phyloP scores from a whole-genome alignment of 2,113 vertebrate species.

The Vulpes lagopus region DNA sequence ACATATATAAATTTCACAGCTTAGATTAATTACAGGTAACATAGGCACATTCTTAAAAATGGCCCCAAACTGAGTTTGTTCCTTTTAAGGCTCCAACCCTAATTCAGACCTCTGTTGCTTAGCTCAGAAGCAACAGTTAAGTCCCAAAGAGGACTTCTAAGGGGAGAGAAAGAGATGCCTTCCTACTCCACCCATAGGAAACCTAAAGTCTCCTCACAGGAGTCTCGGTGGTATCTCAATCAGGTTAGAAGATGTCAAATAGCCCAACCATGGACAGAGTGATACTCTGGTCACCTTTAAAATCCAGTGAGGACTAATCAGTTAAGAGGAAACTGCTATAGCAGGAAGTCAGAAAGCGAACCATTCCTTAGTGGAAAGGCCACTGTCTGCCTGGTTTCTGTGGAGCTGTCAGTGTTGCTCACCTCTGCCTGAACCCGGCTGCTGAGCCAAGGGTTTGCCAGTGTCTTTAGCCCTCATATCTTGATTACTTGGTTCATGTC shows the following conservation, averaged over 20 bases:
- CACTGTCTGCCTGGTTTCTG: fast-evolving
- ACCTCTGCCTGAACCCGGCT: background rate
- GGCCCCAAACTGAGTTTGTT: background rate
- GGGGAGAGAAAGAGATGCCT: background rate
- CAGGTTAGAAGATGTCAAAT: background rate
- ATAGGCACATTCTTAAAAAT: background rate
- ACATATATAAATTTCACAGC: background rate
- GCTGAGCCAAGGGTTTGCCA: background rate
- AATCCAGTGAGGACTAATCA: background rate
- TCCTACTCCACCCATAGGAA: background rate
- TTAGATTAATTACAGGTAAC: background rate
- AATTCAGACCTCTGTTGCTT: background rate
- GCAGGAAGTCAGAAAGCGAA: background rate
- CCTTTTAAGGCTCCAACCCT: background rate
- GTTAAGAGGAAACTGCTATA: background rate
- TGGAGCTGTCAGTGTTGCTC: constrained; percentile 40
- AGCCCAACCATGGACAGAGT: background rate
- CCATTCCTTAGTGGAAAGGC: background rate
- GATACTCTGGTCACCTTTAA: background rate
- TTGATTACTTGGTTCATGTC: background rate
- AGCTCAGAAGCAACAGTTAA: background rate
- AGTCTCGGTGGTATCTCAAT: background rate
- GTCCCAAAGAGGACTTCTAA: background rate
- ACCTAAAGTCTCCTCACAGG: background rate
- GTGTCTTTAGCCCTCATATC: background rate